Evolutionary conservation across 2,113 vertebrate genomes (phyloP).

Genomic region (Sterrhoptilus dennistouni): DNA sequence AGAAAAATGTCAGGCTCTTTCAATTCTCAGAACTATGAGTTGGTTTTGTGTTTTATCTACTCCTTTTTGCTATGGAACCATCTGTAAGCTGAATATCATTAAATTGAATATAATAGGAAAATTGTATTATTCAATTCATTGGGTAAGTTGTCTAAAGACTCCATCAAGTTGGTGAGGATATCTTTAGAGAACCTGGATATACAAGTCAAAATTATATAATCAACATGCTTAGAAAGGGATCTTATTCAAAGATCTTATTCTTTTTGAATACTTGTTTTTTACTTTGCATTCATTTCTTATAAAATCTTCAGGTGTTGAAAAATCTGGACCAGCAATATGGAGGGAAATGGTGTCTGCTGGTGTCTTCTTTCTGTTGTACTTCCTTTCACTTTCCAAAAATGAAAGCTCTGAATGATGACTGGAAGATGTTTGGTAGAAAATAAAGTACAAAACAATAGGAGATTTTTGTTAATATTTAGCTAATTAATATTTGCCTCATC

Average conservation of each 20-base stretch:
- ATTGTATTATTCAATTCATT: not conserved
- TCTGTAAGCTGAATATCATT: not conserved
- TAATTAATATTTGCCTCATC: not conserved
- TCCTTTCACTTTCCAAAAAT: not conserved
- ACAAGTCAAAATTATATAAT: not conserved
- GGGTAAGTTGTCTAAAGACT: not conserved
- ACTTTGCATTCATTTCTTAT: not conserved
- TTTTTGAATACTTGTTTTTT: not conserved
- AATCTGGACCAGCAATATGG: not conserved
- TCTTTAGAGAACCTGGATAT: not conserved
- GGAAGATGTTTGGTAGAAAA: not conserved
- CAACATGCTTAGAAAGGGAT: not conserved
- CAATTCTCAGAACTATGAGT: not conserved
- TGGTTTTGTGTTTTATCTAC: slow-evolving; percentile 5
- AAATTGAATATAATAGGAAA: not conserved
- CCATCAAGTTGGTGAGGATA: not conserved
- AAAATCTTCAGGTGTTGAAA: not conserved
- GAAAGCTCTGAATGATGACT: not conserved
- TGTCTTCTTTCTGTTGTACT: not conserved
- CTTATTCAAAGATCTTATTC: not conserved
- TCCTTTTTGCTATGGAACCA: not conserved
- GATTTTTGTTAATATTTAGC: not conserved
- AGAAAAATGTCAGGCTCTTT: slow-evolving; percentile 53
- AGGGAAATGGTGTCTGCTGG: not conserved
- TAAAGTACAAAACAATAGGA: not conserved